These are phyloP conservation scores for Drosophila oshimai DNA, from an alignment of 1,140 invertebrate genomes.

Conservation along the genomic window DNA sequence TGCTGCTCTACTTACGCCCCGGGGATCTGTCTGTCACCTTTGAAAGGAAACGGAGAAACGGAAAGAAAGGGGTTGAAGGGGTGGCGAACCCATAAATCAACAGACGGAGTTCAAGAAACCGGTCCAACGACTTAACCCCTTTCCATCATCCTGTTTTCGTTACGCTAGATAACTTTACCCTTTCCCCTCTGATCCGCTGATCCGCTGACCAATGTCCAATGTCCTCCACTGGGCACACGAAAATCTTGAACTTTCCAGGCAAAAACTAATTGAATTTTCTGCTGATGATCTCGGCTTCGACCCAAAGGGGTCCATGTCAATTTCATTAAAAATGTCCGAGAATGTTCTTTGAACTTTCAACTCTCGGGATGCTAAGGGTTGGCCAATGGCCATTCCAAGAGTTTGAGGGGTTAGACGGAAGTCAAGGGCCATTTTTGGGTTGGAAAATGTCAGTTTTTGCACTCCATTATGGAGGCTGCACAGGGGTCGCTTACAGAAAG, in stretches of 20 bases:
- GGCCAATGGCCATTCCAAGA: not conserved
- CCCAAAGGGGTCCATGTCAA: slow-evolving; percentile 10
- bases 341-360: slow-evolving; percentile 53
- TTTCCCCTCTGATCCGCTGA: not conserved
- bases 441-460: slow-evolving; percentile 59
- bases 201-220: slow-evolving; percentile 47
- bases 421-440: slow-evolving; percentile 53
- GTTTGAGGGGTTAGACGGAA: slow-evolving; percentile 6
- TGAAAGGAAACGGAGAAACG: not conserved
- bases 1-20: slow-evolving; percentile 55
- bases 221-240: slow-evolving; percentile 46
- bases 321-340: slow-evolving; percentile 68
- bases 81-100: slow-evolving; percentile 64
- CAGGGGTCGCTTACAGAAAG: not conserved
- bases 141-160: slow-evolving; percentile 11
- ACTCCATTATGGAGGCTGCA: slow-evolving; percentile 34
- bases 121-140: slow-evolving; percentile 58
- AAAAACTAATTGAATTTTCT: slow-evolving; percentile 70
- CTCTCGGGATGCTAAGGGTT: slow-evolving; percentile 36
- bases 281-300: slow-evolving; percentile 2
- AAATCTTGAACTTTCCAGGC: slow-evolving; percentile 66
- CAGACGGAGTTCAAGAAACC: slow-evolving; percentile 46
- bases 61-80: slow-evolving; percentile 10
- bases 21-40: slow-evolving; percentile 25
- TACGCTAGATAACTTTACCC: slow-evolving; percentile 11